Base-by-base conservation (phyloP, 2,888 invertebrate species). In the Siphlonurus alternatus region DNA sequence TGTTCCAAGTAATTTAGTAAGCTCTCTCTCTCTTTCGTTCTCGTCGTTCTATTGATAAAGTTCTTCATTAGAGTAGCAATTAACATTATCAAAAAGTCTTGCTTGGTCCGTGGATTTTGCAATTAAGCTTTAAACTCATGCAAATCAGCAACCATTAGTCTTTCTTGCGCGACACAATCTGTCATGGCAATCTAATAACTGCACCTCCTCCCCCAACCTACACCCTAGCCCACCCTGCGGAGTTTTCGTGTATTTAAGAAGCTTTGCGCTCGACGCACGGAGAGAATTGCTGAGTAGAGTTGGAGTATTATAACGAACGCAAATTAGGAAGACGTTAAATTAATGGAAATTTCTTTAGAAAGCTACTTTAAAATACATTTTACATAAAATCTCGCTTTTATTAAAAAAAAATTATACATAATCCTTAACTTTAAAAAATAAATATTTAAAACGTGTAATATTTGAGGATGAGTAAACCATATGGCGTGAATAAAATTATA, bases 181-280 rank as follows among this genome's bases (percentile, higher is more conserved):
- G 66, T 66, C 66, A 66, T 66, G 66, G 65, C 64, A 67, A 67
- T 67, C 66, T 67, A 67, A 67, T 67, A 67, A 67, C 66, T 59
- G 64, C 56, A 5, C 22, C 56, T 20, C 56, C 38, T 38, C 38
- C 15, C 38, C 15, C 38, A 10, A 38, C 38, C 15, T 38, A 10
- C 38, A 10, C 38, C 38, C 38, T 38, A 10, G 38, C 38, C 38
- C 38, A 38, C 38, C 38, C 38, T 38, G 38, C 38, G 15, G 38
- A 38, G 38, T 38, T 38, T 38, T 38, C 38, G 38, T 38, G 38
- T 38, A 38, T 38, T 38, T 38, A 38, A 38, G 38, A 38, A 38
- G 38, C 38, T 38, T 38, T 38, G 38, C 38, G 38, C 38, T 5
- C 38, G 15, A 38, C 38, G 38, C 38, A 38, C 38, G 38, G 7